phyloP scores from a whole-genome alignment of 2,797 vertebrate species.

The Sardinella longiceps region DNA sequence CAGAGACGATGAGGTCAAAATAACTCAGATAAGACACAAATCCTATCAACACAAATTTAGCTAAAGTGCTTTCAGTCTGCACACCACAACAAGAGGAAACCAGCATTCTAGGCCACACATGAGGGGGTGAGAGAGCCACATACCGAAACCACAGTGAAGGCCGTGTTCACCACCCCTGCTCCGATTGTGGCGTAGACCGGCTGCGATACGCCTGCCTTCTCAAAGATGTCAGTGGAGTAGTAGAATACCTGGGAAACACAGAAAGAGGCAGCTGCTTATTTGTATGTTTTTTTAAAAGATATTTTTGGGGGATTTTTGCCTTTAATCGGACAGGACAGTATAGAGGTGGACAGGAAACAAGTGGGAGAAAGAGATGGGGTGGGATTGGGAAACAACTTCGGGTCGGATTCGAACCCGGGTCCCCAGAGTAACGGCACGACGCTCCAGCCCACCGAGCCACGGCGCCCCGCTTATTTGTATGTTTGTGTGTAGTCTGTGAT shows the following conservation, averaged over 20 bases:
- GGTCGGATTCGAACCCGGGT: too few relatives aligned
- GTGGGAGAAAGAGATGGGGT: too few relatives aligned
- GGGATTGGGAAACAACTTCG: too few relatives aligned
- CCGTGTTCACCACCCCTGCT: conserved; percentile 83
- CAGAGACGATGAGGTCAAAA: background rate
- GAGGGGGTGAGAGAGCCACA: background rate
- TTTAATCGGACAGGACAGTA: too few relatives aligned
- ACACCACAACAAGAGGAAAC: background rate
- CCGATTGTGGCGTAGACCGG: conserved; percentile 88
- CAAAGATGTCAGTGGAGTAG: conserved; percentile 85
- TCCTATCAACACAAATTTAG: background rate
- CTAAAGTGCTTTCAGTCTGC: background rate
- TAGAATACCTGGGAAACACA: conserved; percentile 80
- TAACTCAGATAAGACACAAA: background rate
- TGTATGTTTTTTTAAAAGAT: background rate
- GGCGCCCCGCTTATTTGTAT: too few relatives aligned
- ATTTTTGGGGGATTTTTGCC: background rate
- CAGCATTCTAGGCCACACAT: background rate
- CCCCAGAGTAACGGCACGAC: too few relatives aligned
- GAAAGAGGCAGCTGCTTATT: background rate
- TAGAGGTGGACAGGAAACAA: too few relatives aligned
- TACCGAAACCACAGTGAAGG: conserved; percentile 86
- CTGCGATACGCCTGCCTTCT: conserved; percentile 80
- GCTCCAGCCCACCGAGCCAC: too few relatives aligned
- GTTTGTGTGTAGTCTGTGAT: too few relatives aligned